These are phyloP conservation scores for Alcedo quadribrachys DNA, from an alignment of 2,797 vertebrate species.

Conservation along the genomic window DNA sequence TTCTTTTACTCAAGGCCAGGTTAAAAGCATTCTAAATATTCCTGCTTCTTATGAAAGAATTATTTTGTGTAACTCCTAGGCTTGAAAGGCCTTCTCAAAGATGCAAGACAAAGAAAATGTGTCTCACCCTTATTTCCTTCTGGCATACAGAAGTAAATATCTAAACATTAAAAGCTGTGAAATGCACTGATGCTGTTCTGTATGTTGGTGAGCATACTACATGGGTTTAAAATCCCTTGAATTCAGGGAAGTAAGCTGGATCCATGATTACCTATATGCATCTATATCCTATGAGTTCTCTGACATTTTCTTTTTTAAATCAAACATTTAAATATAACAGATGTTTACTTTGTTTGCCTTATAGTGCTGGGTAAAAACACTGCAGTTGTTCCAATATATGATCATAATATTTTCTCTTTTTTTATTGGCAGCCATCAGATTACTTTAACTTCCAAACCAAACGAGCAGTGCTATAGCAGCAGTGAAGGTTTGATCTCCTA, in stretches of 20 bases:
- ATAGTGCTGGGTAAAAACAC: background rate
- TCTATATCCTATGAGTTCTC: background rate
- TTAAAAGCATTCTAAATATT: background rate
- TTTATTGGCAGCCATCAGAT: background rate
- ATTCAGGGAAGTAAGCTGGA: background rate
- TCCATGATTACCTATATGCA: background rate
- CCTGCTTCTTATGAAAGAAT: background rate
- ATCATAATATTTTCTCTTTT: slow-evolving; percentile 10
- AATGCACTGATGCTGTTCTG: background rate
- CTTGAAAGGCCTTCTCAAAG: background rate
- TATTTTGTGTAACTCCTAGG: background rate
- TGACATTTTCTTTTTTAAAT: background rate
- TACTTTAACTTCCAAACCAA: background rate
- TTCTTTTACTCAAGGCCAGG: background rate
- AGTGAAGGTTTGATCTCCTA: background rate
- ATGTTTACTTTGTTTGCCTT: slow-evolving; percentile 30
- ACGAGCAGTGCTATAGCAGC: background rate
- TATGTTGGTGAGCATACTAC: background rate
- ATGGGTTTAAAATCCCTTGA: background rate
- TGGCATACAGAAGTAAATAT: background rate
- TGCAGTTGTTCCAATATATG: background rate
- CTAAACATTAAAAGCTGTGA: background rate
- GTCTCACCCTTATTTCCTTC: background rate
- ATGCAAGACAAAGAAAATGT: background rate
- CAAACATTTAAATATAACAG: background rate